Evolutionary conservation across 1,140 invertebrate species (phyloP).

Genomic region (Helicoverpa armigera): DNA sequence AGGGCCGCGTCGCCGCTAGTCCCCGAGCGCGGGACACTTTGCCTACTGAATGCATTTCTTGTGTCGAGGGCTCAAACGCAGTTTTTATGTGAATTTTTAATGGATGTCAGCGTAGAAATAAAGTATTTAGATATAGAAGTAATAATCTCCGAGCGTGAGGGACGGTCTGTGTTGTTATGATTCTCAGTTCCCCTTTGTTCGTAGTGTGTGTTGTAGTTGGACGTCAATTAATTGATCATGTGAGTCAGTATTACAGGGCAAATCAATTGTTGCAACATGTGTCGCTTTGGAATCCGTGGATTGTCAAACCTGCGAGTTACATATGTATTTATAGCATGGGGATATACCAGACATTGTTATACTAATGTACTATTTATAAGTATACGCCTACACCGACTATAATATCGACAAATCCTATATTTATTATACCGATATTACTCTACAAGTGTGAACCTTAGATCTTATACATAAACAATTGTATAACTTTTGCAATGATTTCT

Average conservation of each 20-base stretch:
- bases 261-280: conserved; percentile 49
- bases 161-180: conserved; percentile 54
- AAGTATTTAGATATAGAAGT: conserved; percentile 64
- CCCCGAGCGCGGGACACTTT: conserved; percentile 14
- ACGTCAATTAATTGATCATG: conserved; percentile 77
- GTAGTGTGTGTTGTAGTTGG: conserved; percentile 61
- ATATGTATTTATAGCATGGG: conserved; percentile 28
- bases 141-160: conserved; percentile 73
- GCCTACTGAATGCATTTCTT: conserved; percentile 70
- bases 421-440: conserved; percentile 20
- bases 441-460: conserved; percentile 22
- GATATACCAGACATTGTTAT: conserved; percentile 28
- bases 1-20: conserved; percentile 17
- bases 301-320: conserved; percentile 12
- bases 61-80: conserved; percentile 81
- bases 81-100: conserved; percentile 83
- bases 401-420: conserved; percentile 35
- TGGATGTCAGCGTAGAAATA: conserved; percentile 69
- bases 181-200: conserved; percentile 54
- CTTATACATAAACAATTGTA: conserved; percentile 13
- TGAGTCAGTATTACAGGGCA: conserved; percentile 85
- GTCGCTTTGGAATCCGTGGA: conserved; percentile 28
- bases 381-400: conserved; percentile 31
- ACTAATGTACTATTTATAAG: conserved; percentile 26
- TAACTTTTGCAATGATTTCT: conserved; percentile 11